phyloP scores from a whole-genome alignment of 2,888 invertebrate species.

The Zele albiditarsus region DNA sequence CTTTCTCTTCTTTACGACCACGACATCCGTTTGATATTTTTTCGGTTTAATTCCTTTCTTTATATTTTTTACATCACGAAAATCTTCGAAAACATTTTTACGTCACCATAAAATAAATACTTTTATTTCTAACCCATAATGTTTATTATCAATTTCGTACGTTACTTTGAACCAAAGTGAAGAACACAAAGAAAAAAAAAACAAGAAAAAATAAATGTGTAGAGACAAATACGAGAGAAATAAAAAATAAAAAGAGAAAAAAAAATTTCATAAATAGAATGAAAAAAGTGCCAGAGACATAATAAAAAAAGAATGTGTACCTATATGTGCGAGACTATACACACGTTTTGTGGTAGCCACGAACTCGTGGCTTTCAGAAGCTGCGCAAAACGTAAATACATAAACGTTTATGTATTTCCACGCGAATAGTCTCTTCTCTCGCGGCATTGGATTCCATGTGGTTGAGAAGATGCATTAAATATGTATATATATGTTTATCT shows the following conservation, averaged over 20 bases:
- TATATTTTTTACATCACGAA: too few relatives aligned
- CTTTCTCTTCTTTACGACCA: too few relatives aligned
- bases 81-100: too few relatives aligned
- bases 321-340: constrained; percentile 1
- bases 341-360: constrained; percentile 34
- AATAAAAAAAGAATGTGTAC: not conserved
- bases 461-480: not conserved
- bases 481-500: not conserved
- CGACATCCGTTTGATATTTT: too few relatives aligned
- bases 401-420: constrained; percentile 44
- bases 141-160: too few relatives aligned
- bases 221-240: not conserved
- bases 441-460: constrained; percentile 6
- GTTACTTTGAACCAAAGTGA: too few relatives aligned
- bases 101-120: too few relatives aligned
- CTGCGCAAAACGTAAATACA: constrained; percentile 38
- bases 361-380: constrained; percentile 36
- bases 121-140: too few relatives aligned
- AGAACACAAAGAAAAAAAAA: too few relatives aligned
- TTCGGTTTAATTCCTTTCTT: too few relatives aligned
- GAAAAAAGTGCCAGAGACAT: not conserved
- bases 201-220: too few relatives aligned
- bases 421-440: constrained; percentile 30
- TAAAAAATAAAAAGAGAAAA: not conserved
- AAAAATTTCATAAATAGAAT: not conserved